phyloP scores from a whole-genome alignment of 2,113 vertebrate genomes.

The Callospermophilus lateralis region DNA sequence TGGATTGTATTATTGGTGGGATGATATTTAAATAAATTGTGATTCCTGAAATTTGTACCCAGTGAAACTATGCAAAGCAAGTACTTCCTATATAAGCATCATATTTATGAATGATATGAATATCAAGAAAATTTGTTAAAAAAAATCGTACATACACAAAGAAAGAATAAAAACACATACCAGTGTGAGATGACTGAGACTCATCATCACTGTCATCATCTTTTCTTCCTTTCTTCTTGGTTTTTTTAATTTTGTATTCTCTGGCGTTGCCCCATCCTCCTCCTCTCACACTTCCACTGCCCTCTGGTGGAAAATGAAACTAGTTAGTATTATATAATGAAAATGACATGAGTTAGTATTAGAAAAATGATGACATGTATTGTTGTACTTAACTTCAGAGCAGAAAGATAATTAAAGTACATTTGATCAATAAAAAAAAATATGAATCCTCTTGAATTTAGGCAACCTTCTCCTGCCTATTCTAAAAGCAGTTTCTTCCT shows the following conservation, averaged over 20 bases:
- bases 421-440: constrained; percentile 11
- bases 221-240: constrained; percentile 95
- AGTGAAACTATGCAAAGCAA: neutral
- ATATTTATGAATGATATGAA: neutral
- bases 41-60: constrained; percentile 17
- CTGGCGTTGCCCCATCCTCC: constrained; percentile 94
- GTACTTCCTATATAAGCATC: neutral
- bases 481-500: neutral
- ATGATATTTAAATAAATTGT: constrained; percentile 22
- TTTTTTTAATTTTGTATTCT: constrained; percentile 95
- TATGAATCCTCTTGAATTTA: neutral
- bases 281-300: constrained; percentile 92
- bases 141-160: neutral
- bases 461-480: neutral
- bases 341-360: neutral
- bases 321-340: constrained; percentile 67
- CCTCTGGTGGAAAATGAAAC: constrained; percentile 89
- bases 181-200: constrained; percentile 82
- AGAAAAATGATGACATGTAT: constrained; percentile 13
- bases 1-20: neutral
- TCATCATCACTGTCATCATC: constrained; percentile 97
- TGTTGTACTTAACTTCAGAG: constrained; percentile 11
- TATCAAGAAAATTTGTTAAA: neutral
- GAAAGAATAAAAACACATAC: constrained; percentile 81
- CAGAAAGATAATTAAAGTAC: constrained; percentile 25